A percentile compares a stretch with the other conserved stretches of the same genome.
Evolutionary conservation across 2,113 vertebrate genomes (phyloP).

Genomic region (Paratilapia polleni): DNA sequence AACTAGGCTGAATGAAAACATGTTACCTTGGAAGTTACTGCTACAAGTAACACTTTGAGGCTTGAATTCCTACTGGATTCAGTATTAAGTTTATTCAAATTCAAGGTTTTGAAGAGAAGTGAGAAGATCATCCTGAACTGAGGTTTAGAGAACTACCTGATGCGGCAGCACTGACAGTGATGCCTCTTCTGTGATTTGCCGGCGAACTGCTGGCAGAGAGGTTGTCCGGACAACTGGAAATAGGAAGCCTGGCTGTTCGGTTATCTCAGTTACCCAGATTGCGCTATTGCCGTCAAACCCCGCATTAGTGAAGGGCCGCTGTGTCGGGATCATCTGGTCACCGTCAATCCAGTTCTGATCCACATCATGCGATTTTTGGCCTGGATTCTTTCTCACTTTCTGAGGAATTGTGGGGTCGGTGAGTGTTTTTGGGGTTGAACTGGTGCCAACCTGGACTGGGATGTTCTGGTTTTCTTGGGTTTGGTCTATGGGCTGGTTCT

Average conservation of each 20-base stretch:
- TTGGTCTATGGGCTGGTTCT: conserved; percentile 17
- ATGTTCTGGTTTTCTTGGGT: conserved; percentile 16
- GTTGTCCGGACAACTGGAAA: conserved; percentile 62
- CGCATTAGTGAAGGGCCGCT: conserved; percentile 11
- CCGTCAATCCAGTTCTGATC: conserved; percentile 63
- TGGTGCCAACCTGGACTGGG: background rate
- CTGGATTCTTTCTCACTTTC: conserved; percentile 17
- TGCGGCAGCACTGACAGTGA: conserved; percentile 56
- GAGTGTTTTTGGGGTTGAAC: background rate
- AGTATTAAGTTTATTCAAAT: background rate
- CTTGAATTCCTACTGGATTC: no score
- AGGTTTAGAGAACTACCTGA: conserved; percentile 24
- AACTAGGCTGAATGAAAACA: background rate
- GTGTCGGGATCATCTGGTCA: conserved; percentile 22
- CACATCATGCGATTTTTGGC: background rate
- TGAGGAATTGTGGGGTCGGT: conserved; percentile 16
- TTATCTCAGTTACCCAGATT: conserved; percentile 62
- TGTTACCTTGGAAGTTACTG: background rate
- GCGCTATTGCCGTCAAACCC: conserved; percentile 63
- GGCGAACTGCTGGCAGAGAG: conserved; percentile 19
- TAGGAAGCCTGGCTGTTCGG: conserved; percentile 75
- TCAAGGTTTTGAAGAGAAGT: background rate
- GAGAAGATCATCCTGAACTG: background rate
- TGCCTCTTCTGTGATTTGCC: conserved; percentile 75
- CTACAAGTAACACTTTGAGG: background rate